Base-by-base conservation (phyloP, 2,797 vertebrate genomes). In the Parotocinclus haroldoi region DNA sequence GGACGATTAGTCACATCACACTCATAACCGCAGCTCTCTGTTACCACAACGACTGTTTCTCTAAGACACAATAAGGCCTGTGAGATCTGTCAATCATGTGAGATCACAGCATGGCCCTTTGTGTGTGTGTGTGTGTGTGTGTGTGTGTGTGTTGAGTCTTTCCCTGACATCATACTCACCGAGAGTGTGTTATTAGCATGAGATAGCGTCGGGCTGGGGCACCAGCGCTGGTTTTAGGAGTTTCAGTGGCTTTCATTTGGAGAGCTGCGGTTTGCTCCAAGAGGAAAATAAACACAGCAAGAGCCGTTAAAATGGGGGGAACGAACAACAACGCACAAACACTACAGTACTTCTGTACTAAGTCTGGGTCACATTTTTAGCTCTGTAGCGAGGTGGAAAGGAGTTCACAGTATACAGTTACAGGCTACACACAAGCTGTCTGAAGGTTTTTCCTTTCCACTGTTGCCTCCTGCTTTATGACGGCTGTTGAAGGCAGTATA, bases 51-150 rank as follows among this genome's bases (percentile, higher is more conserved):
- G 69, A 78, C 75, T 73, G 51, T 71, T 71, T 54, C 49, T 63
- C 7, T 11, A 27, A 44, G 11, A 76, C 76, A 86, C 86, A 88
- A 86, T 81, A 83, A 63, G 74, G 56, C 74, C 74, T 79, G 70
- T 37, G 73, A 81, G 74, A 57, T 75, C 80, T 75, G 77, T 83
- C 82, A 78, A 80, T 87, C 83, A 79, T 46, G 58, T 82, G 80
- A 78, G 82, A 81, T 82, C 79, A 81, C 67, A 37, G 10, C 11
- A 79, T 2, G 59, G 53, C 62, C 10, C 3, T 7, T 17, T n/a
- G 44, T 49, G 46, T 60, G 9, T 45, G 7, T 60, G 42, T 65
- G 50, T 52, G 50, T 50, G 50, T 60, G 58, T 45, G 50, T 68
- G 42, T 65, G 50, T 52, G 50, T 50, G 50, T 60, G 58, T 45